phyloP scores from a whole-genome alignment of 2,888 invertebrate genomes.

The Ophonus ardosiacus region DNA sequence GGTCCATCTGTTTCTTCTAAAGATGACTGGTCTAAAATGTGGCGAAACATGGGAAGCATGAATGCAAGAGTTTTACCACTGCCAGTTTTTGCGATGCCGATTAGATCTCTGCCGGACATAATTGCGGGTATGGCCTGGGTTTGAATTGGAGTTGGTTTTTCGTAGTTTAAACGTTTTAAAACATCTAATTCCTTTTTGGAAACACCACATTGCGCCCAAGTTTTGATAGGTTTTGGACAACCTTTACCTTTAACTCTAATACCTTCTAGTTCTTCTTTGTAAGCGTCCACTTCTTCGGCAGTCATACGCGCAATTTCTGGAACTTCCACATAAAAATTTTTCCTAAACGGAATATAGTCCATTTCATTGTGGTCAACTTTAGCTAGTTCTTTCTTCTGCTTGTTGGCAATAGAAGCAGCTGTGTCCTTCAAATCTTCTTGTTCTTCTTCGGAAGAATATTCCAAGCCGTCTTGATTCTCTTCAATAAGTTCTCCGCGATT shows the following conservation, averaged over 20 bases:
- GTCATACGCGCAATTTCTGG: conserved; percentile 97
- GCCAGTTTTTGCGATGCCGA: conserved; percentile 99
- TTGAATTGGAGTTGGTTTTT: conserved; percentile 99
- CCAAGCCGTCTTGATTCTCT: conserved; percentile 98
- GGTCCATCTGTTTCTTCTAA: conserved; percentile 99
- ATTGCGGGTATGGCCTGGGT: conserved; percentile 98
- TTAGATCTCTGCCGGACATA: conserved; percentile 97
- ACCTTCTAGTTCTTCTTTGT: conserved; percentile 94
- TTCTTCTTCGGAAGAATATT: conserved; percentile 98
- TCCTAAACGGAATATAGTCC: conserved; percentile 92
- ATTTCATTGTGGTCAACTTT: conserved; percentile 94
- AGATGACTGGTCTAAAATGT: conserved; percentile 95
- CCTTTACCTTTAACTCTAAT: conserved; percentile 97
- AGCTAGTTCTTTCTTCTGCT: conserved; percentile 93
- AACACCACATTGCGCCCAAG: conserved; percentile 99
- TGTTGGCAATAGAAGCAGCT: conserved; percentile 91
- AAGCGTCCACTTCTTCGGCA: conserved; percentile 89
- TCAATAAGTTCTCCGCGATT: conserved; percentile 95
- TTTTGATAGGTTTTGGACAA: conserved; percentile 95
- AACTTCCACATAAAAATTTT: conserved; percentile 98
- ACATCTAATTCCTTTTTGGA: conserved; percentile 96
- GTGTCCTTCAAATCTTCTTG: conserved; percentile 95
- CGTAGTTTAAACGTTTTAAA: conserved; percentile 92
- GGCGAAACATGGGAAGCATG: conserved; percentile 97
- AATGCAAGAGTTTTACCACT: conserved; percentile 99